A percentile compares a stretch with the other conserved stretches of the same genome.
Evolutionary conservation across 2,797 vertebrate species (phyloP).

Genomic region (Falco columbarius): DNA sequence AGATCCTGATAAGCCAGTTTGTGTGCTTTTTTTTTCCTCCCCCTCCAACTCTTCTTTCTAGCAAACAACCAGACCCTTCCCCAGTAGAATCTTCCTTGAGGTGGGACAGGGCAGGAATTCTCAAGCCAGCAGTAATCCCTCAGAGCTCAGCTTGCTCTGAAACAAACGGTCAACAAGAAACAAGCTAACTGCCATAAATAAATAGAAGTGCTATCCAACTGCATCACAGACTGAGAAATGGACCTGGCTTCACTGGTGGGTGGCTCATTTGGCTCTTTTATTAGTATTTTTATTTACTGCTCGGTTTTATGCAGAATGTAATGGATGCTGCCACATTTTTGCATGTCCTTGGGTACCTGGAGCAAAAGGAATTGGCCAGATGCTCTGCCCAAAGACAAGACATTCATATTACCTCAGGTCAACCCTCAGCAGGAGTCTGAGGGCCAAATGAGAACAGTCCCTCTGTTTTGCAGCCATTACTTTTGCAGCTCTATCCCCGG

Average conservation of each 20-base stretch:
- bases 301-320: not conserved
- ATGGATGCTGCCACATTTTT: not conserved
- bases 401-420: not conserved
- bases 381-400: not conserved
- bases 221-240: not conserved
- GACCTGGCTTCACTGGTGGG: not conserved
- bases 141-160: not conserved
- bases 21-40: not conserved
- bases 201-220: not conserved
- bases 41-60: not conserved
- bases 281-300: not conserved
- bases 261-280: not conserved
- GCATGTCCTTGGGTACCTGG: not conserved
- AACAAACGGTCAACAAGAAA: not conserved
- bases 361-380: not conserved
- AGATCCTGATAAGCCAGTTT: not conserved
- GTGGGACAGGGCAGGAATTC: accelerated
- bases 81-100: not conserved
- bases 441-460: not conserved
- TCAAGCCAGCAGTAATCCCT: not conserved
- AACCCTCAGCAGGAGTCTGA: not conserved
- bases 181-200: not conserved
- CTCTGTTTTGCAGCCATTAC: not conserved
- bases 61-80: not conserved
- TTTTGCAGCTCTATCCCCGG: accelerated